Evolutionary conservation across 1,140 invertebrate genomes (phyloP).

Genomic region (Vanessa atalanta): DNA sequence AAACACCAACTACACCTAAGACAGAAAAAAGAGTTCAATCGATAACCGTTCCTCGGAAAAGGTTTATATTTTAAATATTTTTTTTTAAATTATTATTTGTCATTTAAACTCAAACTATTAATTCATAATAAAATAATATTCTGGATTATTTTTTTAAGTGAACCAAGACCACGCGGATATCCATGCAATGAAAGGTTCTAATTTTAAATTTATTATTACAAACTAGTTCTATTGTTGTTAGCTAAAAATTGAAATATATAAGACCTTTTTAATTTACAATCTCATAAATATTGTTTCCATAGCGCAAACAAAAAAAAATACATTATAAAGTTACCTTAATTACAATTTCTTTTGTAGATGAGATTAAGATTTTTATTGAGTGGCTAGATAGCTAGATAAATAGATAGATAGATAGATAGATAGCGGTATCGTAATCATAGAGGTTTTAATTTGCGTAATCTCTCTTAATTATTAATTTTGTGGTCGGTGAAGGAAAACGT

Average conservation of each 20-base stretch:
- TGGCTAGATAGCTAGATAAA: too few relatives aligned
- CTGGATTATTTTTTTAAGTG: background rate
- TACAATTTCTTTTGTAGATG: too few relatives aligned
- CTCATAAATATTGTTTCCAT: too few relatives aligned
- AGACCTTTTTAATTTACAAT: background rate
- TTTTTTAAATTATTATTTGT: background rate
- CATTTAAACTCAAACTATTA: too few relatives aligned
- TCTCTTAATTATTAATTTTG: too few relatives aligned
- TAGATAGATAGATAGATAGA: too few relatives aligned
- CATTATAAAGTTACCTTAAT: too few relatives aligned
- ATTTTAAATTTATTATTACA: background rate
- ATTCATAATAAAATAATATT: background rate
- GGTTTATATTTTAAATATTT: slow-evolving; percentile 41
- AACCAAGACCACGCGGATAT: slow-evolving; percentile 39
- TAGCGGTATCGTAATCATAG: too few relatives aligned
- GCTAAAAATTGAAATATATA: background rate
- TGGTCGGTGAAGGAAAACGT: too few relatives aligned
- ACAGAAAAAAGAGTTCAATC: slow-evolving; percentile 44
- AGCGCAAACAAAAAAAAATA: too few relatives aligned
- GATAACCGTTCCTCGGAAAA: slow-evolving; percentile 53
- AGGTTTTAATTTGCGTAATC: too few relatives aligned
- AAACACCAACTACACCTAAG: slow-evolving; percentile 33
- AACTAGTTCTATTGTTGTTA: background rate
- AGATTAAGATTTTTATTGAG: too few relatives aligned
- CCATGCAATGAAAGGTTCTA: slow-evolving; percentile 43